Base-by-base conservation (phyloP, 35 echinoderm and acorn worm species). In the Heliocidaris erythrogramma region DNA sequence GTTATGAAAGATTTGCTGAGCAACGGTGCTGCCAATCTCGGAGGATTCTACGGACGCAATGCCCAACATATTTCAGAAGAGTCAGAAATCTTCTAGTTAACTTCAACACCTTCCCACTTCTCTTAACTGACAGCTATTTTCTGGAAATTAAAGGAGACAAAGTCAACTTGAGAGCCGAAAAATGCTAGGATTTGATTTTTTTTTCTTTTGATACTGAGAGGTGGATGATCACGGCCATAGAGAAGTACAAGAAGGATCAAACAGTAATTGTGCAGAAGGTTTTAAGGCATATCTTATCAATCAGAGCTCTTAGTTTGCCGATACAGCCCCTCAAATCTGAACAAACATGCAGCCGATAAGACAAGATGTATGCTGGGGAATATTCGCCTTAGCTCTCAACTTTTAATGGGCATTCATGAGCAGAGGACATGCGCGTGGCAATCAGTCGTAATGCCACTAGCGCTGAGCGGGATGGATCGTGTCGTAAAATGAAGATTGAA, bases 261-360 rank as follows among this genome's bases (percentile, higher is more conserved):
- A 92, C 24, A 14, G 91, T 59, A 92, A 92, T 49, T 92, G 91
- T 92, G 31, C 91, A 52, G 91, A 49, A 30, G 49, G 91, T 92
- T 89, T 89, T 47, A 89, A 48, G 47, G 87, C 87, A 89, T 89
- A 92, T 92, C 91, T 92, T 92, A 92, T 92, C 91, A 92, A 92
- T 92, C 91, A 48, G 47, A 12, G 91, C 91, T 48, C 48, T 92
- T 92, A 92, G 91, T 92, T 32, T 48, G 50, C 49, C 31, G 87
- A 92, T 92, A 50, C 91, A 92, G 91, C 91, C 91, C 91, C 50
- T 89, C 91, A 92, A 78, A 92, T 92, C 91, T 92, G 91, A 92
- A 92, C 91, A 92, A 92, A 92, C 91, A 92, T 30, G 48, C 48
- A 49, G 49, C 47, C 91, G 91, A 92, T 92, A 92, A 92, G 91